phyloP scores from a whole-genome alignment of 2,797 vertebrate genomes.

The Steatocranus sp. region DNA sequence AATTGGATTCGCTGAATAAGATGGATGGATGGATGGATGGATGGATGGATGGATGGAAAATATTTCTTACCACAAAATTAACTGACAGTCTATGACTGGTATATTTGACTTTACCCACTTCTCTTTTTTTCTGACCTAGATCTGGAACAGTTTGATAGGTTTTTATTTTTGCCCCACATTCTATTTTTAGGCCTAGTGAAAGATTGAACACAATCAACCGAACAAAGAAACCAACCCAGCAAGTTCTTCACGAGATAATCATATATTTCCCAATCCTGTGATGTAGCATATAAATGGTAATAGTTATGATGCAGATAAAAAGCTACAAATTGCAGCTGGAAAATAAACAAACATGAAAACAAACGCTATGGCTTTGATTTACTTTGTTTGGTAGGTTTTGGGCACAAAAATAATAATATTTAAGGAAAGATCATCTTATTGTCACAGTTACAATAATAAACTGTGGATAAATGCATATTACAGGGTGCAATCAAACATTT shows the following conservation, averaged over 20 bases:
- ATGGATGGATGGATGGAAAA: background rate
- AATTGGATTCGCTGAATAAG: background rate
- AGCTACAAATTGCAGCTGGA: background rate
- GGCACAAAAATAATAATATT: background rate
- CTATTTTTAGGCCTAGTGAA: background rate
- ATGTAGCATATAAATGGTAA: background rate
- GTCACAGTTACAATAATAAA: background rate
- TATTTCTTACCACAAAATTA: too few relatives aligned
- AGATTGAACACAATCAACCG: background rate
- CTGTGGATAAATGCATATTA: background rate
- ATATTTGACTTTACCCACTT: too few relatives aligned
- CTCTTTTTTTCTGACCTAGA: slow-evolving; percentile 40
- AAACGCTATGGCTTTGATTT: rapidly evolving
- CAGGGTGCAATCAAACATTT: background rate
- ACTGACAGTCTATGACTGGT: background rate
- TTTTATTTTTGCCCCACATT: slow-evolving; percentile 42
- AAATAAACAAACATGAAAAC: background rate
- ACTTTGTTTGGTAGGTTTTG: background rate
- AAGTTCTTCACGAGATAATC: background rate
- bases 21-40: background rate
- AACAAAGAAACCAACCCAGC: background rate
- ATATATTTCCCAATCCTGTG: background rate
- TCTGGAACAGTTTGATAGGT: slow-evolving; percentile 36
- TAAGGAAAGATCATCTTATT: background rate
- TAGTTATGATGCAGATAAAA: background rate